Conservation (phyloP, 1,140 invertebrate genomes). For the Bombus haemorrhoidalis region DNA sequence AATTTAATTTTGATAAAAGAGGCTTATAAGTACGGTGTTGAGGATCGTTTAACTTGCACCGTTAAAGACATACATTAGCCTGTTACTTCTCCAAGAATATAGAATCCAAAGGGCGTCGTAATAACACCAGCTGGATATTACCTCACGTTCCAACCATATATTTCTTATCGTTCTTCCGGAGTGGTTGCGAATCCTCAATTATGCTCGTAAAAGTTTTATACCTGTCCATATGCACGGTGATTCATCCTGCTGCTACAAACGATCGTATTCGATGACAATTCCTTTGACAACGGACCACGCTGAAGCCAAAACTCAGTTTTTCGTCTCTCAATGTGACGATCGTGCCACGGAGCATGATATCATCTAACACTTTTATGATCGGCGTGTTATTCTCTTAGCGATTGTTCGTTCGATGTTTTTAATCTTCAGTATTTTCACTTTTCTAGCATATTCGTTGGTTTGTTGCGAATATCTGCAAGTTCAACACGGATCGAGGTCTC, state of each 20-base stretch:
- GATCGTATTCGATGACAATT: neutral
- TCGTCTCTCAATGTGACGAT: too few relatives aligned
- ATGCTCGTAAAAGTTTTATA: neutral
- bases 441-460: too few relatives aligned
- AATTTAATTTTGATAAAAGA: constrained; percentile 75
- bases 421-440: too few relatives aligned
- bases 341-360: too few relatives aligned
- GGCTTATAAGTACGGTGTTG: constrained; percentile 68
- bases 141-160: constrained; percentile 35
- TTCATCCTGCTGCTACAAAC: neutral
- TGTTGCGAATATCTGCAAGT: too few relatives aligned
- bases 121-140: constrained; percentile 54
- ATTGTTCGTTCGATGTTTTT: too few relatives aligned
- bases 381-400: too few relatives aligned
- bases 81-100: constrained; percentile 59
- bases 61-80: neutral
- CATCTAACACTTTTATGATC: too few relatives aligned
- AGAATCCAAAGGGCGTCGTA: constrained; percentile 52
- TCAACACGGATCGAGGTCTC: too few relatives aligned
- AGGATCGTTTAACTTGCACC: constrained; percentile 35
- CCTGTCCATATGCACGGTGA: neutral
- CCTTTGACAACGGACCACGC: too few relatives aligned
- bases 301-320: too few relatives aligned
- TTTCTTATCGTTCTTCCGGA: constrained; percentile 21
- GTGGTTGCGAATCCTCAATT: constrained; percentile 25